phyloP scores from a whole-genome alignment of 2,113 vertebrate genomes.

The Dolichotis patagonum region DNA sequence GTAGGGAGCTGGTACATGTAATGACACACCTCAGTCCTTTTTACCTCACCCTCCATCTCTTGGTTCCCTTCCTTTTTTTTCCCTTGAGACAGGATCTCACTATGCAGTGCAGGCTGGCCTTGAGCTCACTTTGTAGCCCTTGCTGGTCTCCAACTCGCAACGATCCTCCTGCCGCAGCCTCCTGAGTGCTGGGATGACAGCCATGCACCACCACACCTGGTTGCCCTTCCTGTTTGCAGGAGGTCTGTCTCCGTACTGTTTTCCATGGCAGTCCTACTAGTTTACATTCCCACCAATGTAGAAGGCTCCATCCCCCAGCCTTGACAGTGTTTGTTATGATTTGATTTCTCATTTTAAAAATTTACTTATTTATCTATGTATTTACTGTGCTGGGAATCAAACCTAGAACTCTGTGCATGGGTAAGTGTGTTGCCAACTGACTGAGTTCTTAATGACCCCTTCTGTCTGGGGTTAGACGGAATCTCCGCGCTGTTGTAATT shows the following conservation, averaged over 20 bases:
- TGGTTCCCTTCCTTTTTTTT: not conserved
- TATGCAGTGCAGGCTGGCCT: too few species aligned
- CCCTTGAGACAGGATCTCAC: too few species aligned
- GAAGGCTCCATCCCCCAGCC: not conserved
- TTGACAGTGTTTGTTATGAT: not conserved
- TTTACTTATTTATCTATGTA: not conserved
- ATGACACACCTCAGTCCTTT: not conserved
- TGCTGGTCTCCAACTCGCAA: too few species aligned
- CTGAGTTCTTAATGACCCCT: not conserved
- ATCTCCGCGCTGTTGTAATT: not conserved
- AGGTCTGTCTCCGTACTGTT: not conserved
- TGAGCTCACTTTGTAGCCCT: too few species aligned
- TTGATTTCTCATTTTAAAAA: not conserved
- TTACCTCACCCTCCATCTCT: not conserved
- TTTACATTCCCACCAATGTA: not conserved
- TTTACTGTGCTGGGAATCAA: not conserved
- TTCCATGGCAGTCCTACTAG: not conserved
- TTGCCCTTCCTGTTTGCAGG: not conserved
- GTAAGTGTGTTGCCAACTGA: not conserved
- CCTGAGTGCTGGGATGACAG: too few species aligned
- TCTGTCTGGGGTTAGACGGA: not conserved
- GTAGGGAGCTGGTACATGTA: not conserved
- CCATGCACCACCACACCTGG: too few species aligned
- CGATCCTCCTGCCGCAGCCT: too few species aligned
- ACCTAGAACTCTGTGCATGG: not conserved